Evolutionary conservation across 2,888 invertebrate species (phyloP), one percentile per base, ranked within the genome.

Genomic region (Idaea aversata): DNA sequence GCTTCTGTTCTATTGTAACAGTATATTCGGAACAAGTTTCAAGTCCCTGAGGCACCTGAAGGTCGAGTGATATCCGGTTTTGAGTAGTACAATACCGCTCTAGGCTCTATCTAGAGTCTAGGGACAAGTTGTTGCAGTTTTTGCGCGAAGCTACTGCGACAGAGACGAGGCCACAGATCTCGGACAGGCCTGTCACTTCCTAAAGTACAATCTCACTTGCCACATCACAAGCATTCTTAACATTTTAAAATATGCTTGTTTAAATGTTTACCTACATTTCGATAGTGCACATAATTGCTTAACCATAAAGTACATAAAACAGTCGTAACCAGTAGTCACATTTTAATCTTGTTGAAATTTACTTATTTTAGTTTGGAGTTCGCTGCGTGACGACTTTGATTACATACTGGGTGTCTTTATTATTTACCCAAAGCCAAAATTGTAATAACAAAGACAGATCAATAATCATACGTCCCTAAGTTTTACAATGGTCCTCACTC

Each of bases 51-150:
- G 75, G 75, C 72, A 67, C 58, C 65, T 75, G 82, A 86, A 87
- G 87, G 87, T 81, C 80, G 75, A 68, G 61, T 67, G 67, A 76
- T 78, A 78, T 86, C 86, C 87, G 87, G 85, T 82, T 84, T 71
- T 72, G 69, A 71, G 74, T 67, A 62, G 63, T 66, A 85, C 80
- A 85, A 85, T 83, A 75, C 72, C 77, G 79, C 82, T 82, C 80
- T 71, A 68, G 79, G 76, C 77, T 67, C 78, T 67, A 72, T 70
- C 72, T 72, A 6, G 15, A 58, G 58, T 58, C 58, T 71, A 67
- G 78, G 77, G 77, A 67, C 78, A 67, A 72, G 70, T 72, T 72
- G 70, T 70, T 72, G 71, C 73, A 72, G 78, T 86, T 86, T 86
- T 87, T 85, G 80, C 78, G 70, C 68, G 72, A 78, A 70, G 74